Evolutionary conservation across 2,888 invertebrate genomes (phyloP).

Genomic region (Myathropa florea): DNA sequence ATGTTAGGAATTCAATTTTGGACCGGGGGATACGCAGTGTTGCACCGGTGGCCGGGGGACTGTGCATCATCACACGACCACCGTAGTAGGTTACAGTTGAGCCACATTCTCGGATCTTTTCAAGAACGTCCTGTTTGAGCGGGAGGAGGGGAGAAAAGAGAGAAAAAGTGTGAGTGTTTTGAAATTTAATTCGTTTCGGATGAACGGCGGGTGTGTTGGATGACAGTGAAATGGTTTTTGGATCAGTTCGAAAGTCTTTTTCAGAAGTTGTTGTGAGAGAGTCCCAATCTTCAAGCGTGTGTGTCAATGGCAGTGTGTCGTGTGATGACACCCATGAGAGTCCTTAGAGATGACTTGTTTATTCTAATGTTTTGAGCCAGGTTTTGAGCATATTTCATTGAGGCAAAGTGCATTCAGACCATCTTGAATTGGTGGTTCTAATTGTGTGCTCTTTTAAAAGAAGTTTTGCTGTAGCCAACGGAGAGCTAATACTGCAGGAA

Average conservation of each 20-base stretch:
- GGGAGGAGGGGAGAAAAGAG: conserved; percentile 77
- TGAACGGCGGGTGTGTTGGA: not conserved
- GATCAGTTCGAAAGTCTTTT: not conserved
- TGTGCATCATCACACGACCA: conserved; percentile 88
- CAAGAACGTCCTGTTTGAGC: conserved; percentile 85
- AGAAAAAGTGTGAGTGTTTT: conserved; percentile 73
- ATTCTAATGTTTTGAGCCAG: too few species aligned
- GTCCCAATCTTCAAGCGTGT: too few species aligned
- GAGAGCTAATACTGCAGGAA: too few species aligned
- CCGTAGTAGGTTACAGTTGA: conserved; percentile 94
- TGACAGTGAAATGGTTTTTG: not conserved
- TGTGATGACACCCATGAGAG: too few species aligned
- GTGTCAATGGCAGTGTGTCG: too few species aligned
- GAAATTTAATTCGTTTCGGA: not conserved
- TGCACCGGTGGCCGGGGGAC: conserved; percentile 79
- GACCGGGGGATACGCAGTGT: conserved; percentile 81
- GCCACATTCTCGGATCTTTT: conserved; percentile 93
- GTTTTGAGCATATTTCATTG: too few species aligned
- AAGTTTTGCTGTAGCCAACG: too few species aligned
- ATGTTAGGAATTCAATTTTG: conserved; percentile 78
- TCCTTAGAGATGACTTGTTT: too few species aligned
- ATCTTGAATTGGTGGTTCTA: too few species aligned
- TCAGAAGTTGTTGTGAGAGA: too few species aligned
- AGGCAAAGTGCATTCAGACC: too few species aligned
- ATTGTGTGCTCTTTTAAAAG: too few species aligned